Percentiles rank a stretch among this genome's conserved stretches.
Conservation (phyloP, 2,113 vertebrate species). For the Dasypus novemcinctus region DNA sequence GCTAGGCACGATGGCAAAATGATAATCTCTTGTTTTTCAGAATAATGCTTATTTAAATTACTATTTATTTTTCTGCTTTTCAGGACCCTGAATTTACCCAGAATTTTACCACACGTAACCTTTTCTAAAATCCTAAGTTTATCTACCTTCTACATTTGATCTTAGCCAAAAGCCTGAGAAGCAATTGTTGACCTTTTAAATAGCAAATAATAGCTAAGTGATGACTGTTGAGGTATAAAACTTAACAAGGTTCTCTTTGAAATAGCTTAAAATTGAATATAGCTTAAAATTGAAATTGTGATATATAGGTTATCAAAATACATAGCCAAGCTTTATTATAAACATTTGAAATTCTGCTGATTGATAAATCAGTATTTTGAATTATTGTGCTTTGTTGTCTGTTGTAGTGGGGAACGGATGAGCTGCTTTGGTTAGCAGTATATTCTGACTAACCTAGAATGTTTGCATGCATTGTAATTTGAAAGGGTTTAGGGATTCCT, state of each 20-base stretch:
- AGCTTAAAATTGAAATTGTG: not conserved
- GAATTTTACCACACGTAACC: not conserved
- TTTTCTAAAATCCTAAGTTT: not conserved
- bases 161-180: too few relatives aligned
- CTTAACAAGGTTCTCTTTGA: not conserved
- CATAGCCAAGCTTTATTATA: slow-evolving; percentile 17
- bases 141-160: not conserved
- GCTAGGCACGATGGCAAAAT: not conserved
- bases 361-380: slow-evolving; percentile 6
- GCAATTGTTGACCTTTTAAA: not conserved
- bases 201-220: not conserved
- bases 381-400: not conserved
- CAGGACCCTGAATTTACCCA: not conserved
- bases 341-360: slow-evolving; percentile 37
- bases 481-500: not conserved
- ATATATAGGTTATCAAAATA: slow-evolving; percentile 10
- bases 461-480: not conserved
- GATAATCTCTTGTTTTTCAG: slow-evolving; percentile 22
- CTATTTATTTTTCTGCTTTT: not conserved
- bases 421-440: not conserved
- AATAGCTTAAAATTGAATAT: slow-evolving; percentile 26
- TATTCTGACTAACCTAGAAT: not conserved
- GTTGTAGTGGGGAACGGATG: not conserved
- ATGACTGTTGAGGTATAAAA: slow-evolving; percentile 32
- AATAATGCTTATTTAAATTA: not conserved